Evolutionary conservation across 2,113 vertebrate genomes (phyloP), one percentile per base, ranked within the genome.

Genomic region (Apeltes quadracus): DNA sequence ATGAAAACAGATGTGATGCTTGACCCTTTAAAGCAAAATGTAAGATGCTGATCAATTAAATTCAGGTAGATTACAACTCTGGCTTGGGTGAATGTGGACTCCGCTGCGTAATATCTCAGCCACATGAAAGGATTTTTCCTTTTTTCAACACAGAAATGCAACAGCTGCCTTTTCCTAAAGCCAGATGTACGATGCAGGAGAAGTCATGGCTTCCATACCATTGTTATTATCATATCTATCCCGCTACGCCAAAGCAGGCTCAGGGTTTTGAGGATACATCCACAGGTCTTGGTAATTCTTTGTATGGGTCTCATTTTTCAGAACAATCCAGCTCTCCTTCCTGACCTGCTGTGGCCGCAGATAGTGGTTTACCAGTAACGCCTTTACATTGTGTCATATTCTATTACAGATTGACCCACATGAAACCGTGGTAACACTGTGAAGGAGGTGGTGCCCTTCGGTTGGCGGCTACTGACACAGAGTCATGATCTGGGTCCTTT

Each of bases 281-380:
- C 78, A 67, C 18, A 55, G 63, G 23, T 62, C 50, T 63, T 69
- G 81, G 82, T 73, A 74, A 84, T 78, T 82, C 68, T 77, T 77
- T 39, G 18, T 54, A 51, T 29, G 20, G 55, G 41, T 76, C 82
- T 90, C 43, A 78, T 88, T 72, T 76, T 62, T 64, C 79, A 81
- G 73, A 71, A 50, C 32, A 1, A 23, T 64, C 41, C 20, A 23
- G 15, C 75, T 50, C 8, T 1, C 69, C 69, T 68, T 73, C 69
- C 55, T 78, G 78, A 79, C 81, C 84, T 84, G 78, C 84, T 92
- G 87, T 86, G 89, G 76, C 81, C 61, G 46, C 66, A 80, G 87
- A 78, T 78, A 72, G 74, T 50, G 55, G 63, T 65, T 48, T 43
- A 69, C 56, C 72, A 54, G 79, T 67, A 72, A 81, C 63, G 61